Conservation (phyloP, 2,113 vertebrate genomes). For the Passer domesticus region DNA sequence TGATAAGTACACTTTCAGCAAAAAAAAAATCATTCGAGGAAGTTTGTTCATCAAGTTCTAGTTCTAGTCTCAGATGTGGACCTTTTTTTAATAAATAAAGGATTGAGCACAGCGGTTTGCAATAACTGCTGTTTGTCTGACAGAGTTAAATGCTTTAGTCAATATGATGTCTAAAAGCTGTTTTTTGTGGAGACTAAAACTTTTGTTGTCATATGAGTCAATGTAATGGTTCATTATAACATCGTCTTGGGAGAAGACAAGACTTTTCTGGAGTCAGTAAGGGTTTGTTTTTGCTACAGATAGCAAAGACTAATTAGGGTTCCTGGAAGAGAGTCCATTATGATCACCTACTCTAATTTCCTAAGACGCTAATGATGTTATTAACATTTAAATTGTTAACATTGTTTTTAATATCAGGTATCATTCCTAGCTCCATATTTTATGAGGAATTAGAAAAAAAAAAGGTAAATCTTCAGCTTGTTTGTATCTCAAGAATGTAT, state of each 20-base stretch:
- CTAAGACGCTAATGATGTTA: not conserved
- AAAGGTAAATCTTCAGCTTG: not conserved
- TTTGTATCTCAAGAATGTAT: not conserved
- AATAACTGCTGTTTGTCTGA: not conserved
- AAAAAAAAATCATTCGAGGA: not conserved
- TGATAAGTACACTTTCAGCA: not conserved
- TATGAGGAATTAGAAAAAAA: not conserved
- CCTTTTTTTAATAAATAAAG: not conserved
- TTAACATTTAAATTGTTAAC: constrained; percentile 13
- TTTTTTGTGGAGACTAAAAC: not conserved
- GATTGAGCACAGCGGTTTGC: not conserved
- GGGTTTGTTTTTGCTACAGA: not conserved
- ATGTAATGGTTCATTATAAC: not conserved
- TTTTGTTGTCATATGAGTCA: not conserved
- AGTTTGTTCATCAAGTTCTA: not conserved
- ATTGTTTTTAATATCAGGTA: not conserved
- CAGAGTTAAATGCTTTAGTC: not conserved
- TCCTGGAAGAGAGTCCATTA: constrained; percentile 30
- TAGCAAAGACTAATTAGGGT: constrained; percentile 27
- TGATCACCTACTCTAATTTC: not conserved
- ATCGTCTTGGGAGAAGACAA: not conserved
- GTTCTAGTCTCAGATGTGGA: not conserved
- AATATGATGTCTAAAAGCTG: constrained; percentile 7
- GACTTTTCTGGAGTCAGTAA: not conserved
- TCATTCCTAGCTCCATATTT: not conserved